Percentiles rank a stretch among this genome's conserved stretches.
phyloP scores from a whole-genome alignment of 2,888 invertebrate species.

The Mechanitis mazaeus region DNA sequence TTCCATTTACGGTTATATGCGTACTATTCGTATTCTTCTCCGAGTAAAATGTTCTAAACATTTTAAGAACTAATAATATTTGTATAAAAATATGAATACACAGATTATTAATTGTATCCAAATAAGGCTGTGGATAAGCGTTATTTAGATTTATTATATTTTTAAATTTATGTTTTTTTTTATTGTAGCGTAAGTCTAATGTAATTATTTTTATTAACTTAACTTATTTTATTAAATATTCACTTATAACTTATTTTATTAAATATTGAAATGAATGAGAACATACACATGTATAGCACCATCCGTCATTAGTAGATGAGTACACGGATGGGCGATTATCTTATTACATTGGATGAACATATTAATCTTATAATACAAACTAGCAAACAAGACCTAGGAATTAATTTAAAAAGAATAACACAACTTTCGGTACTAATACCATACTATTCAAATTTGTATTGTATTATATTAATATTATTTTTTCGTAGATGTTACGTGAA shows the following conservation, averaged over 20 bases:
- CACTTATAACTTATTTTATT: too few relatives aligned
- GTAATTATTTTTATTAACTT: too few relatives aligned
- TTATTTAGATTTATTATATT: not conserved
- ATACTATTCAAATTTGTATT: too few relatives aligned
- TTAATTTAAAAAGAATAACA: not conserved
- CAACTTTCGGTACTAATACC: not conserved
- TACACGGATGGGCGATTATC: not conserved
- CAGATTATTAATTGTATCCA: too few relatives aligned
- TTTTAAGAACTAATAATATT: too few relatives aligned
- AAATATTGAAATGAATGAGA: not conserved
- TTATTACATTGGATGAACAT: not conserved
- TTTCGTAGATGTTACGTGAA: too few relatives aligned
- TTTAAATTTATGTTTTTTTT: not conserved
- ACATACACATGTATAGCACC: not conserved
- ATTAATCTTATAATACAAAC: not conserved
- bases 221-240: too few relatives aligned
- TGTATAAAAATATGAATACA: too few relatives aligned
- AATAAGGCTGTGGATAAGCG: not conserved
- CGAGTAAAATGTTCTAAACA: too few relatives aligned
- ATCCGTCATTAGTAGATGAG: conserved; percentile 1
- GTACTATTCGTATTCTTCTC: not conserved
- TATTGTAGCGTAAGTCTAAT: not conserved
- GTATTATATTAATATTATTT: too few relatives aligned
- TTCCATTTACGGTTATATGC: not conserved
- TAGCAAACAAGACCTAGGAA: not conserved